Conservation (phyloP, 1,140 invertebrate species). For the Dysdera silvatica region DNA sequence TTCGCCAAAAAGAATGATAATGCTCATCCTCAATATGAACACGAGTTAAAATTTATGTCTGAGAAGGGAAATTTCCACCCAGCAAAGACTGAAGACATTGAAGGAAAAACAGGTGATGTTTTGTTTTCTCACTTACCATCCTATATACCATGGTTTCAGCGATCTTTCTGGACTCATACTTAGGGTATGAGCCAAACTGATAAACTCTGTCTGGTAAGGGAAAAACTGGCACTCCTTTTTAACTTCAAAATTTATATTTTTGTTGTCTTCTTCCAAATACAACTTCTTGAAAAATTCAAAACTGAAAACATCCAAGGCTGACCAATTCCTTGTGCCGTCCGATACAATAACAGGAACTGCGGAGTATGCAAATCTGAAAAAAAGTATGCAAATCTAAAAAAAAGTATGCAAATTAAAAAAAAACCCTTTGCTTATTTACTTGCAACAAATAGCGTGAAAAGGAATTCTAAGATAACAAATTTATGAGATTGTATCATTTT, state of each 20-base stretch:
- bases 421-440: too few relatives aligned
- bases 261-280: constrained; percentile 36
- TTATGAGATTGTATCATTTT: too few relatives aligned
- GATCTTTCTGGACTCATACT: constrained; percentile 56
- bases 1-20: too few relatives aligned
- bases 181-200: constrained; percentile 63
- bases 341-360: constrained; percentile 27
- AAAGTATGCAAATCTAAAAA: not conserved
- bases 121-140: constrained; percentile 75
- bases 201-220: constrained; percentile 78
- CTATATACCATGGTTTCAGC: constrained; percentile 71
- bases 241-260: not conserved
- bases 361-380: constrained; percentile 20
- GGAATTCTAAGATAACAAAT: too few relatives aligned
- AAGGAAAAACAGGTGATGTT: too few relatives aligned
- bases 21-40: too few relatives aligned
- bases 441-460: too few relatives aligned
- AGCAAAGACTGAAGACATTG: too few relatives aligned
- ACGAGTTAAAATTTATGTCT: too few relatives aligned
- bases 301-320: constrained; percentile 39
- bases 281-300: constrained; percentile 41
- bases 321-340: constrained; percentile 37
- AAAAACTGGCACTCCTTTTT: constrained; percentile 83
- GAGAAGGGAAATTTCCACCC: too few relatives aligned
- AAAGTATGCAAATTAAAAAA: too few relatives aligned